Percentiles rank a stretch among this genome's conserved stretches.
Conservation (phyloP, 2,888 invertebrate species). For the Aromia moschata region DNA sequence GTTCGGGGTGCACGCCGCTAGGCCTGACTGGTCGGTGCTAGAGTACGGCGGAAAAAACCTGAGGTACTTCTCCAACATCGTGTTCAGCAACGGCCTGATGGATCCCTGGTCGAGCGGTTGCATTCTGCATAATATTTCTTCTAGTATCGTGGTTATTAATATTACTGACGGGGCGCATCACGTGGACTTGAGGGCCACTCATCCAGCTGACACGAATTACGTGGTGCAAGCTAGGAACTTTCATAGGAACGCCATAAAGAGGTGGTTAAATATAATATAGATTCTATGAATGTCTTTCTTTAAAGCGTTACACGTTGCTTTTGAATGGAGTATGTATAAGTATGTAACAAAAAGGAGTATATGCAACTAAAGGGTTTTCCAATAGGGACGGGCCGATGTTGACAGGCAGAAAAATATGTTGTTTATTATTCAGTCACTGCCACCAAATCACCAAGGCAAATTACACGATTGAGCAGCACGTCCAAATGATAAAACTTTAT, state of each 20-base stretch:
- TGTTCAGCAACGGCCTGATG: constrained; percentile 84
- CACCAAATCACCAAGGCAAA: no score
- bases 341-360: no score
- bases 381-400: no score
- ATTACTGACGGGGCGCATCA: constrained; percentile 89
- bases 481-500: no score
- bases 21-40: constrained; percentile 69
- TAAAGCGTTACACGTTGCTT: no score
- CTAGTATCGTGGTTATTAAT: constrained; percentile 73
- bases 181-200: constrained; percentile 77
- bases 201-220: constrained; percentile 72
- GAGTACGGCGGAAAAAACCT: constrained; percentile 85
- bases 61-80: constrained; percentile 73
- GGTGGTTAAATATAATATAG: constrained; percentile 64
- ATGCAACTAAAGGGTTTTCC: no score
- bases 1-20: constrained; percentile 70
- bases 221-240: constrained; percentile 71
- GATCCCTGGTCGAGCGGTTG: constrained; percentile 92
- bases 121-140: constrained; percentile 74
- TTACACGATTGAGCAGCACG: no score
- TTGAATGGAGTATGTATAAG: no score
- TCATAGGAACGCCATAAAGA: constrained; percentile 70
- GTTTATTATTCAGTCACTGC: no score
- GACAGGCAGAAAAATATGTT: no score
- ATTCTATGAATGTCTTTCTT: no score